Evolutionary conservation across 1,140 invertebrate species (phyloP).

Genomic region (Ganaspis sp.): DNA sequence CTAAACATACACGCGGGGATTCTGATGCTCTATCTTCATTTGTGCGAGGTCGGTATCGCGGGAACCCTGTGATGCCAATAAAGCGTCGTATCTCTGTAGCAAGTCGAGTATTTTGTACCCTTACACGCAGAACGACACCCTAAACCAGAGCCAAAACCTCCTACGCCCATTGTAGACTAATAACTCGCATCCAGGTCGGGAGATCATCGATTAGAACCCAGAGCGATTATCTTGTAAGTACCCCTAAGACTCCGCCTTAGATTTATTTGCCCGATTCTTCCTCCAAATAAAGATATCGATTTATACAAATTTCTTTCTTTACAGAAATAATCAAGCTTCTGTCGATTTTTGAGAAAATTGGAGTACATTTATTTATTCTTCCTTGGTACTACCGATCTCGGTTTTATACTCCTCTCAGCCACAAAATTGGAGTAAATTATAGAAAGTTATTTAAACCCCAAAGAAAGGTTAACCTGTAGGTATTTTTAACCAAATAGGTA

Average conservation of each 20-base stretch:
- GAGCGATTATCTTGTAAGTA: conserved; percentile 58
- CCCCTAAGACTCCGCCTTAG: background rate
- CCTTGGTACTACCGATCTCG: no score
- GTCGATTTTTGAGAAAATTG: no score
- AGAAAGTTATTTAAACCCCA: no score
- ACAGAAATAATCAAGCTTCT: background rate
- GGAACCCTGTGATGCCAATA: conserved; percentile 71
- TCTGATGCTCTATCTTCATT: conserved; percentile 72
- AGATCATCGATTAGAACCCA: conserved; percentile 60
- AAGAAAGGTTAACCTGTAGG: no score
- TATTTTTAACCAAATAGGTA: no score
- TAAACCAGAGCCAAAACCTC: conserved; percentile 41
- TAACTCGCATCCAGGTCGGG: conserved; percentile 46
- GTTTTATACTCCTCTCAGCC: no score
- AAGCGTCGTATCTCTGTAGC: conserved; percentile 63
- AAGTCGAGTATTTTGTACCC: conserved; percentile 49
- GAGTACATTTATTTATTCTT: no score
- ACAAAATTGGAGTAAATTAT: no score
- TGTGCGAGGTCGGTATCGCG: conserved; percentile 55
- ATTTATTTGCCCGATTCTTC: conserved; percentile 17
- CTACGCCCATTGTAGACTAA: conserved; percentile 36
- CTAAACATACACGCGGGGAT: conserved; percentile 38
- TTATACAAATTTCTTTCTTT: conserved; percentile 12
- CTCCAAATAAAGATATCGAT: conserved; percentile 19
- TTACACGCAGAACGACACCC: conserved; percentile 38